A percentile compares a stretch with the other conserved stretches of the same genome.
Evolutionary conservation across 2,113 vertebrate species (phyloP).

Genomic region (western clawed frog (Xenopus tropicalis)): UCB_Xtro_10.0 CM004448.2:61675501-61676000

Average conservation of each 20-base stretch:
- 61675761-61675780: slow-evolving; percentile 41
- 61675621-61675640: no score
- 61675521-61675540: no score
- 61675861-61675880: slow-evolving; percentile 28
- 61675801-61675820: slow-evolving; percentile 33
- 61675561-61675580: no score
- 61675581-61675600: no score
- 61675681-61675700: not conserved
- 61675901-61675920: slow-evolving; percentile 4
- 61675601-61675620: no score
- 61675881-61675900: slow-evolving; percentile 29
- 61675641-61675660: not conserved
- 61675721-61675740: slow-evolving; percentile 3
- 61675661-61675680: not conserved
- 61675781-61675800: slow-evolving; percentile 35
- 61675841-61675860: slow-evolving; percentile 28
- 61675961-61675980: no score
- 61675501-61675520: no score
- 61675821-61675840: slow-evolving; percentile 40
- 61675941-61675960: not conserved
- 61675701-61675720: not conserved
- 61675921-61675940: not conserved
- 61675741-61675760: slow-evolving; percentile 18
- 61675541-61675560: no score
- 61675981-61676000: no score